Evolutionary conservation across 2,113 vertebrate genomes (phyloP), one percentile per base, ranked within the genome.

Genomic region (Chlorodrepanis virens): DNA sequence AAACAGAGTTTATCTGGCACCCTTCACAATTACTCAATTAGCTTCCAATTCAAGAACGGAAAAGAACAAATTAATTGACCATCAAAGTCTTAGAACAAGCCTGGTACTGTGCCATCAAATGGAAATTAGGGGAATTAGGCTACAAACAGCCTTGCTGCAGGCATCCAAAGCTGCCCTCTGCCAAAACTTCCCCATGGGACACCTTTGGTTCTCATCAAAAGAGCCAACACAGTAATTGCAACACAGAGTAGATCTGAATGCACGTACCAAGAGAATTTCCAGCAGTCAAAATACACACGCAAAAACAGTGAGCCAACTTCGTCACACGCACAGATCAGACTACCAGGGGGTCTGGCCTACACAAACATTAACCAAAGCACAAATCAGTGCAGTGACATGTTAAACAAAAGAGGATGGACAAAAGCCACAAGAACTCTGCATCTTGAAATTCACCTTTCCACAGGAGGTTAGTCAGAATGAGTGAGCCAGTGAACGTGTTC

Each of bases 21-120:
- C 61, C 27, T 93, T 80, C 35, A 40, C 40, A 74, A 92, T 70
- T 52, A 77, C 68, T 93, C 93, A 89, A 91, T 95, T 96, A 91
- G 29, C 40, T 97, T 92, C 80, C 87, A 87, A 95, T 90, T 94
- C 75, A 87, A 89, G 56, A 96, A 87, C 64, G 88, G 75, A 93
- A 95, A 77, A 90, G 64, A 93, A 92, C 85, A 90, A 97, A 96
- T 95, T 96, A 95, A 97, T 93, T 86, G 83, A 96, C 95, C 59
- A 86, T 82, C 42, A 83, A 70, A 90, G 80, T 59, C 89, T 96
- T 89, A 90, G 70, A 89, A 88, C 45, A 89, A 57, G 83, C 22
- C 70, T 92, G 78, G 90, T 90, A 65, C 42, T 50, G 39, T 85
- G 94, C 95, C 88, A 95, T 72, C 60, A 83, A 89, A 93, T 63